These are phyloP conservation scores for Megalops cyprinoides DNA, from an alignment of 2,797 vertebrate genomes.

Conservation along the genomic window DNA sequence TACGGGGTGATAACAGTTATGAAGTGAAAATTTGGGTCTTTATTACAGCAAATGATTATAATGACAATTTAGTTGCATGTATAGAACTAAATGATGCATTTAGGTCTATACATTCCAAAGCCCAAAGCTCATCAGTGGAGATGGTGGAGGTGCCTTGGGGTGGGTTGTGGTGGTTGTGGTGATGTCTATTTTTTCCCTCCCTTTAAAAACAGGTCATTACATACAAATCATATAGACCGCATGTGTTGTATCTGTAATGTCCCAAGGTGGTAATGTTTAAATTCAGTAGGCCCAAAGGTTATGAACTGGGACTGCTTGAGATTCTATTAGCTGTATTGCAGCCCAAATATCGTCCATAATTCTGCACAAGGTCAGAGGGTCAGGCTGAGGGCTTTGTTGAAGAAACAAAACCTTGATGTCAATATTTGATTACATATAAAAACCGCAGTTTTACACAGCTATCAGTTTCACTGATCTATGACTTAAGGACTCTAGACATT, in stretches of 20 bases:
- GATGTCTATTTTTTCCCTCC: neutral
- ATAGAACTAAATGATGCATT: neutral
- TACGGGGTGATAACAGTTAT: neutral
- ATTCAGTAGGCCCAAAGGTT: neutral
- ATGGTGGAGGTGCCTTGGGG: too few species aligned
- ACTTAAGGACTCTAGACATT: neutral
- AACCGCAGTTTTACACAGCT: neutral
- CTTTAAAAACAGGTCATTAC: too few species aligned
- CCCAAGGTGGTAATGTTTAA: neutral
- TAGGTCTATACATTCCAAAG: neutral
- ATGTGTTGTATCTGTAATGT: neutral
- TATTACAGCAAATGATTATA: neutral
- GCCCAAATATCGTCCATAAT: neutral
- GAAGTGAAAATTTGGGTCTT: neutral
- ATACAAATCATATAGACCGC: neutral
- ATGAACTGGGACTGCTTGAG: constrained; percentile 6
- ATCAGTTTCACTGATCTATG: constrained; percentile 14
- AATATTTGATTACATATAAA: constrained; percentile 14
- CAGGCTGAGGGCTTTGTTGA: neutral
- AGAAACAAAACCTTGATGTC: constrained; percentile 21
- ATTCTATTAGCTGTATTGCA: constrained; percentile 5
- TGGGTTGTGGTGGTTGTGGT: neutral
- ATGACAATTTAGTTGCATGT: too few species aligned
- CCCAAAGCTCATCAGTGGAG: neutral
- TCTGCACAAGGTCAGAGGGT: neutral